These are phyloP conservation scores for Allolobophora icterica DNA, from an alignment of 2,888 invertebrate species.

Conservation along the genomic window DNA sequence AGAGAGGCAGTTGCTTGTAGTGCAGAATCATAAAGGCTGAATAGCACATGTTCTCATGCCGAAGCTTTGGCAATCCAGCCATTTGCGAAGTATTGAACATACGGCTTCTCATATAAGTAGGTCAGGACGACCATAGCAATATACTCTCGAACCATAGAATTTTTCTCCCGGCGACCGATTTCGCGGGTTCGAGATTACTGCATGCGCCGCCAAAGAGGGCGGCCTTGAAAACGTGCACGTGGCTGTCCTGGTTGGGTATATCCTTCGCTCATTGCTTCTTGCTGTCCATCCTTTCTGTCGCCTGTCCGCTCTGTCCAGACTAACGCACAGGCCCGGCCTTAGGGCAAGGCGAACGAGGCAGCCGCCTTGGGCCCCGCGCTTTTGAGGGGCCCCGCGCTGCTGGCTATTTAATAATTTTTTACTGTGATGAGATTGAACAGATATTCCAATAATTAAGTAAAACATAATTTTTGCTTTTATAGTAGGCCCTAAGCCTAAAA, in stretches of 20 bases:
- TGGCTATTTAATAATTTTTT: too few species aligned
- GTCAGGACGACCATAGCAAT: not conserved
- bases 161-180: not conserved
- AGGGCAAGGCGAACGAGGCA: too few species aligned
- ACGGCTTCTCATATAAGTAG: constrained; percentile 6
- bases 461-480: too few species aligned
- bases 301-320: too few species aligned
- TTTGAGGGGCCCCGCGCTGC: too few species aligned
- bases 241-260: not conserved
- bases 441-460: too few species aligned
- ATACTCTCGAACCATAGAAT: not conserved
- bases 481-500: too few species aligned
- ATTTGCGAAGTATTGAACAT: not conserved
- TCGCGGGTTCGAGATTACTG: not conserved
- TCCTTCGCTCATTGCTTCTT: not conserved
- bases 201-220: constrained; percentile 9
- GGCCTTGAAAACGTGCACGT: not conserved
- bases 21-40: not conserved
- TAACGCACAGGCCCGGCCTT: too few species aligned
- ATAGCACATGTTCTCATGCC: not conserved
- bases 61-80: not conserved
- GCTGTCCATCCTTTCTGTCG: not conserved
- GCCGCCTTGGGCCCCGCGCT: too few species aligned
- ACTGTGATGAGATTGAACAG: too few species aligned
- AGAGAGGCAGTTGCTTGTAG: not conserved